A percentile compares a stretch with the other conserved stretches of the same genome.
These are phyloP conservation scores for Chrosomus eos DNA, from an alignment of 2,797 vertebrate genomes.

Conservation along the genomic window DNA sequence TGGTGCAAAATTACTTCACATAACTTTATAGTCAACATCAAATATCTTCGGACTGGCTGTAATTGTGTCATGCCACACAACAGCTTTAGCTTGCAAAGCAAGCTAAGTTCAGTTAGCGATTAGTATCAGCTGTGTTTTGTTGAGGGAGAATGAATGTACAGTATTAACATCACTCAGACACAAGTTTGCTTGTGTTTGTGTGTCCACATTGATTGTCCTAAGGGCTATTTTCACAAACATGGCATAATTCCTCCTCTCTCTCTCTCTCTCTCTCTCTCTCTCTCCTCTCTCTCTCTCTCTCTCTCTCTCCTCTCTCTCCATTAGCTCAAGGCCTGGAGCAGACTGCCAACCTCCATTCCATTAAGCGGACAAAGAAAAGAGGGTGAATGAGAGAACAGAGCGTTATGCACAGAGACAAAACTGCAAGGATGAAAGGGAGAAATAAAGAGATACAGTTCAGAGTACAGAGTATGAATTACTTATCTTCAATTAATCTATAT, in stretches of 20 bases:
- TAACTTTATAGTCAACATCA: neutral
- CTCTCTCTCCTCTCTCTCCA: constrained; percentile 40
- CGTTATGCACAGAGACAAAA: constrained; percentile 7
- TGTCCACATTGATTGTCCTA: constrained; percentile 18
- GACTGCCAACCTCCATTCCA: constrained; percentile 55
- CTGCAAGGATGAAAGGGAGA: constrained; percentile 17
- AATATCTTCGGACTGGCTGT: neutral
- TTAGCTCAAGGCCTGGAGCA: constrained; percentile 42
- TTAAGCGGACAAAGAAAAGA: constrained; percentile 55
- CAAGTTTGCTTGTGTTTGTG: constrained; percentile 13
- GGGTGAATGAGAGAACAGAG: constrained; percentile 35
- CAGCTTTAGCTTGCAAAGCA: neutral
- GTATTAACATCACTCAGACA: constrained; percentile 24
- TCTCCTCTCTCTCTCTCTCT: constrained; percentile 32
- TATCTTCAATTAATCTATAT: neutral
- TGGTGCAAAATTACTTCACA: neutral
- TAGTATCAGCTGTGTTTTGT: neutral
- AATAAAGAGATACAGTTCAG: constrained; percentile 9
- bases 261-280: constrained; percentile 42
- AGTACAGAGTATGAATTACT: neutral
- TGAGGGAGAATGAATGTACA: constrained; percentile 1
- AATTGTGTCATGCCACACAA: neutral
- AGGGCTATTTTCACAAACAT: constrained; percentile 42
- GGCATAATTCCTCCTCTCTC: constrained; percentile 30
- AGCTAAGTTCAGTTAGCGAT: neutral